phyloP scores from a whole-genome alignment of 1,140 invertebrate species.

The Temnothorax curvispinosus region DNA sequence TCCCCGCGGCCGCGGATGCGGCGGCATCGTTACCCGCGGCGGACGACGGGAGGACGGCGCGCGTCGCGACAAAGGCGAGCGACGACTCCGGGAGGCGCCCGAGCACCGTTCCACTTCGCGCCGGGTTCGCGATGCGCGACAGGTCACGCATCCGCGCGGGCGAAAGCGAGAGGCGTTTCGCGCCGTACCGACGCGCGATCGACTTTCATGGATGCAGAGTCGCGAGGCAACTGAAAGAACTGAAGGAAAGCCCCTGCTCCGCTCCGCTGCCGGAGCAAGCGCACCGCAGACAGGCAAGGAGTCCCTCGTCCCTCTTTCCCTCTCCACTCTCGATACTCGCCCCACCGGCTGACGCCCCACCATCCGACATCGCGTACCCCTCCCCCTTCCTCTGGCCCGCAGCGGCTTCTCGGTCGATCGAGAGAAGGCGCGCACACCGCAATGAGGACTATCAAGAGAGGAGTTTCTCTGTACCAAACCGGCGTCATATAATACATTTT shows the following conservation, averaged over 20 bases:
- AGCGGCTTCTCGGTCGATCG: conserved; percentile 70
- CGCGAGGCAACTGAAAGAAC: conserved; percentile 77
- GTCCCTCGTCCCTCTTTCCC: background rate
- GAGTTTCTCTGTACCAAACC: conserved; percentile 60
- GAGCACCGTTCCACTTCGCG: conserved; percentile 5
- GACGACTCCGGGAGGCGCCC: background rate
- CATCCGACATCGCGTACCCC: conserved; percentile 65
- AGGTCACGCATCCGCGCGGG: conserved; percentile 41
- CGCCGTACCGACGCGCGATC: background rate
- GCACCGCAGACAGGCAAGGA: conserved; percentile 8
- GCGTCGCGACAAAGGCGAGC: background rate
- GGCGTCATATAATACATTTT: conserved; percentile 73
- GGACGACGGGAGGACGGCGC: background rate
- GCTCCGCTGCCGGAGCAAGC: conserved; percentile 30
- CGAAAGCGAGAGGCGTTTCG: conserved; percentile 9
- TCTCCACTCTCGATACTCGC: background rate
- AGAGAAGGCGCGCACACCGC: conserved; percentile 60
- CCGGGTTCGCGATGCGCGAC: conserved; percentile 2
- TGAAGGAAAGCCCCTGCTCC: too few species aligned
- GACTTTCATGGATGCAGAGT: conserved; percentile 1
- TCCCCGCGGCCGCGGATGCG: background rate
- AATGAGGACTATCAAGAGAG: conserved; percentile 4
- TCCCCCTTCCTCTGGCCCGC: background rate
- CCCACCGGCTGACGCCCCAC: conserved; percentile 1
- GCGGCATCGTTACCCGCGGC: background rate